Conservation (phyloP, 2,797 vertebrate genomes). For the Masticophis lateralis region DNA sequence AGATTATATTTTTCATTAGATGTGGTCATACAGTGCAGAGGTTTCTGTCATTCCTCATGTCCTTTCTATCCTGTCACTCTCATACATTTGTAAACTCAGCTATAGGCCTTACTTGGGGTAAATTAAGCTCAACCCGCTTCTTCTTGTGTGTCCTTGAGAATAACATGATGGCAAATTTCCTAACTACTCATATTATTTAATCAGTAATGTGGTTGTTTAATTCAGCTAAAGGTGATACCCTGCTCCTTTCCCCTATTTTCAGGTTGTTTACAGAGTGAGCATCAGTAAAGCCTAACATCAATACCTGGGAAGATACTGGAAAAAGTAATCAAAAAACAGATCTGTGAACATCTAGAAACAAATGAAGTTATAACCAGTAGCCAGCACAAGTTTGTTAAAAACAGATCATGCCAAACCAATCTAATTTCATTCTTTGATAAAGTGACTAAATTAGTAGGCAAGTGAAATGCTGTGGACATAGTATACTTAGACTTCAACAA, state of each 20-base stretch:
- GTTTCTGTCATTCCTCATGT: neutral
- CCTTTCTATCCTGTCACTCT: neutral
- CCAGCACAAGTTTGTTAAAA: no score
- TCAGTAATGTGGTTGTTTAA: neutral
- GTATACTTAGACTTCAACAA: no score
- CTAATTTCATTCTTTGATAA: no score
- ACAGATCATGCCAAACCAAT: no score
- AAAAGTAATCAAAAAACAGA: neutral
- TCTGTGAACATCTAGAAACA: neutral
- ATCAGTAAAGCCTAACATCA: neutral
- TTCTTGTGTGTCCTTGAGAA: neutral
- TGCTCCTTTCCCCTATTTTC: neutral
- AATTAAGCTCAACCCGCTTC: neutral
- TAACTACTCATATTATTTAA: neutral
- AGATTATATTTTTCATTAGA: neutral
- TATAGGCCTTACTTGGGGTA: neutral
- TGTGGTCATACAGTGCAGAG: neutral
- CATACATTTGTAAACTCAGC: neutral
- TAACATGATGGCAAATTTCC: neutral
- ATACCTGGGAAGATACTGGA: neutral
- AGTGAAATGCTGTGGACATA: no score
- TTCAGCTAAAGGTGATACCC: accelerated
- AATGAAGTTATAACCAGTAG: neutral
- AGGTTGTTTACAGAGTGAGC: neutral
- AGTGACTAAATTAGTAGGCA: no score